Base-by-base conservation (phyloP, 37 sponge, comb jelly and placozoan species). In the Hexactinellida sp. region DNA sequence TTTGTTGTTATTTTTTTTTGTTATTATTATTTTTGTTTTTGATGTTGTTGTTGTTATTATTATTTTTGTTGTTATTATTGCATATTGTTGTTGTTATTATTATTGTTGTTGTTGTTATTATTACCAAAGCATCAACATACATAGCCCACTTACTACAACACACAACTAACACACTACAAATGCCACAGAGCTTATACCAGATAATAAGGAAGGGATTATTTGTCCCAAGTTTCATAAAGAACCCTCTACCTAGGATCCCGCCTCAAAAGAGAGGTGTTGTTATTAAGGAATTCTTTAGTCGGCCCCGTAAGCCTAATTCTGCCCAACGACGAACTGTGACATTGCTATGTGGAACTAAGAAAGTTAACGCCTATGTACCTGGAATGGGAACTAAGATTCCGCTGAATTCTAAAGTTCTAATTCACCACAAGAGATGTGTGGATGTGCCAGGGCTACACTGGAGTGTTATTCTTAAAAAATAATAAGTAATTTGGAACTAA, bases 211-310 rank as follows among this genome's bases (percentile, higher is more conserved):
- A 7, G 13, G 76, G 76, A 10, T 7, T 23, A 1, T 63, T 63
- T 23, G 34, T 63, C 5, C 76, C 76, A 10, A 63, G 30, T 25
- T n/a, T 25, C 21, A 63, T 63, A 10, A 63, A n/a, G 13, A 5
- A 25, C 76, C 76, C 76, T 3, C 21, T 7, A 63, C 25, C 25
- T 7, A 7, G 19, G 3, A 7, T 63, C 76, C 76, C 76, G 5
- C 76, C 76, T 63, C 76, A 63, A 23, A 63, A n/a, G 13, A 63
- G 30, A 63, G 76, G 76, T 63, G 76, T 63, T 23, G 76, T 63
- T n/a, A 63, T 63, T 21, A 63, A 63, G 30, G 76, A 63, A n/a
- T 63, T 63, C 34, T 63, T 63, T n/a, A 25, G 28, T 28, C 25
- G 76, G 3, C 76, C 76, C 32, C 21, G 76, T 3, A 63, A 63